Conservation (phyloP, 2,797 vertebrate species). For the Channallabes apus region DNA sequence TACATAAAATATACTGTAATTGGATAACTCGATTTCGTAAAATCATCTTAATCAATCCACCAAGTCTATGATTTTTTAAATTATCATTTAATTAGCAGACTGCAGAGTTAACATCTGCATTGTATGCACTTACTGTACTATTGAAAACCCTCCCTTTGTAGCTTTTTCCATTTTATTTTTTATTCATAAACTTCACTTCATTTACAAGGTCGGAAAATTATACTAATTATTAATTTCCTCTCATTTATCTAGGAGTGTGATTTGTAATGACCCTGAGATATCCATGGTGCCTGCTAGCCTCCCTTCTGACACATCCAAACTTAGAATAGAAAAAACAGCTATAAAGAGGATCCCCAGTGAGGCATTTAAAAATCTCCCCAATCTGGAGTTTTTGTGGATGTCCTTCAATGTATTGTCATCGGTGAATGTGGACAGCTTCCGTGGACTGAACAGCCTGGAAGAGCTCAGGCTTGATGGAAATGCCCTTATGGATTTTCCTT, state of each 20-base stretch:
- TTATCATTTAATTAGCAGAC: neutral
- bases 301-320: constrained; percentile 85
- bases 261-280: constrained; percentile 93
- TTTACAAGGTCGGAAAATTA: neutral
- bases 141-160: neutral
- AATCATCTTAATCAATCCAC: neutral
- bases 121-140: neutral
- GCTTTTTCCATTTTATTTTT: neutral
- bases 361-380: constrained; percentile 83
- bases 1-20: neutral
- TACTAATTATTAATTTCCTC: neutral
- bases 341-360: constrained; percentile 86
- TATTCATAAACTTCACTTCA: constrained; percentile 4
- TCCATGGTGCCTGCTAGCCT: constrained; percentile 87
- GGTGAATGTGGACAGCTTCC: constrained; percentile 81
- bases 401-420: constrained; percentile 87
- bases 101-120: neutral
- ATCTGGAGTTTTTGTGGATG: constrained; percentile 94
- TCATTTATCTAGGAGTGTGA: constrained; percentile 79
- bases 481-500: constrained; percentile 84
- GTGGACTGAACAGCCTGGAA: constrained; percentile 81
- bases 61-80: neutral
- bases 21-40: neutral
- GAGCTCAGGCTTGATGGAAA: constrained; percentile 94
- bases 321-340: constrained; percentile 91